Evolutionary conservation across 2,113 vertebrate species (phyloP).

Genomic region (Colaptes auratus): DNA sequence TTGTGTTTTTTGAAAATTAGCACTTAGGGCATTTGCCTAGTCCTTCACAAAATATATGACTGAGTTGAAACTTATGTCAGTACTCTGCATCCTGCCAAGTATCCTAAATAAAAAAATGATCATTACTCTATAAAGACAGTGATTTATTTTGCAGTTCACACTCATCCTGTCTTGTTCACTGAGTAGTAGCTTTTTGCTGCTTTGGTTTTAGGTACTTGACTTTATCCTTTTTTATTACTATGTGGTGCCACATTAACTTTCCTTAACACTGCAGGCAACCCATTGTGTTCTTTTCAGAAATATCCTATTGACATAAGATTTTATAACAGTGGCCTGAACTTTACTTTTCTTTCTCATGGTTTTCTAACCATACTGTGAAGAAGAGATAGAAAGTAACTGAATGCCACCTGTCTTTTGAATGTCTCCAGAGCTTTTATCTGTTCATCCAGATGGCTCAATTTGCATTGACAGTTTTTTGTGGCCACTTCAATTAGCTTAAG

Average conservation of each 20-base stretch:
- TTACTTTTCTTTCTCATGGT: background rate
- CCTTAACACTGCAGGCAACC: background rate
- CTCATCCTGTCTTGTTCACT: background rate
- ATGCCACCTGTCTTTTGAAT: constrained; percentile 62
- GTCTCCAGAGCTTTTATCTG: constrained; percentile 63
- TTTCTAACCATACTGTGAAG: constrained; percentile 15
- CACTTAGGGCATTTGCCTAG: fast-evolving
- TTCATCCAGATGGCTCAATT: constrained; percentile 69
- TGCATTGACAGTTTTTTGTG: constrained; percentile 64
- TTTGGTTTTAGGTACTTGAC: background rate
- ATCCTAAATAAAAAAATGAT: background rate
- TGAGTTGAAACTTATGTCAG: background rate
- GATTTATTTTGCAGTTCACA: background rate
- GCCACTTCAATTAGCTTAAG: constrained; percentile 64
- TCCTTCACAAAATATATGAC: background rate
- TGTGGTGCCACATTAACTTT: background rate
- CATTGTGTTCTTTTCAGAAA: background rate
- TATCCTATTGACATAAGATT: background rate
- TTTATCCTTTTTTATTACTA: background rate
- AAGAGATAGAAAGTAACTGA: constrained; percentile 5
- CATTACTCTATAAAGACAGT: background rate
- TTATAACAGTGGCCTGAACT: background rate
- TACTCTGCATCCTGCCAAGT: background rate
- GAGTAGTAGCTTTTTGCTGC: background rate
- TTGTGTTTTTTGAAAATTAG: background rate